These are phyloP conservation scores for Enteromius anoplus DNA, from an alignment of 2,797 vertebrate species.

Conservation along the genomic window DNA sequence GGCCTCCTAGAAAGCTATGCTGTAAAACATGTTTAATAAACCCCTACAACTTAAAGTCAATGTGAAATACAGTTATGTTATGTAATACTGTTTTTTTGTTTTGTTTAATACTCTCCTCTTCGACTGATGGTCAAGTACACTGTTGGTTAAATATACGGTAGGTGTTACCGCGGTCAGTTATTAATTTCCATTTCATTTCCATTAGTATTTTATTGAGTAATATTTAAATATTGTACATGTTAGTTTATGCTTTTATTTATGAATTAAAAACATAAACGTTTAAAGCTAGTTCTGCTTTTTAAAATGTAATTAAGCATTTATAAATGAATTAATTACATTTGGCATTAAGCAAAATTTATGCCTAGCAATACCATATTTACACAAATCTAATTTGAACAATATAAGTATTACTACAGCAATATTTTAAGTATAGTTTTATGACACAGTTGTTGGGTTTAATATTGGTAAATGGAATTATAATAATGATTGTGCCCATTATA, in stretches of 20 bases:
- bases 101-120: not conserved
- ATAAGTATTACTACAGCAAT: not conserved
- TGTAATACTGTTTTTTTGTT: too few species aligned
- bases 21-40: slow-evolving; percentile 6
- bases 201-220: not conserved
- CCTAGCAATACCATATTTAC: not conserved
- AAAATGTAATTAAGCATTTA: not conserved
- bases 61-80: not conserved
- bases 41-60: not conserved
- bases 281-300: not conserved
- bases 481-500: not conserved
- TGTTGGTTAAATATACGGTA: not conserved
- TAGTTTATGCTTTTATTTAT: not conserved
- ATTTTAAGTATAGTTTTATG: not conserved
- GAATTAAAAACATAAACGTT: not conserved
- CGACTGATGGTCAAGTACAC: not conserved
- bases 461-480: not conserved
- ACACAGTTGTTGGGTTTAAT: not conserved
- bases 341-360: not conserved
- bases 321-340: not conserved
- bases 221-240: not conserved
- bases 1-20: not conserved
- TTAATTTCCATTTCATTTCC: not conserved
- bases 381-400: not conserved
- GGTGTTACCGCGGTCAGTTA: not conserved